Evolutionary conservation across 2,797 vertebrate genomes (phyloP), one percentile per base, ranked within the genome.

Genomic region (Melanotaenia nigrans): DNA sequence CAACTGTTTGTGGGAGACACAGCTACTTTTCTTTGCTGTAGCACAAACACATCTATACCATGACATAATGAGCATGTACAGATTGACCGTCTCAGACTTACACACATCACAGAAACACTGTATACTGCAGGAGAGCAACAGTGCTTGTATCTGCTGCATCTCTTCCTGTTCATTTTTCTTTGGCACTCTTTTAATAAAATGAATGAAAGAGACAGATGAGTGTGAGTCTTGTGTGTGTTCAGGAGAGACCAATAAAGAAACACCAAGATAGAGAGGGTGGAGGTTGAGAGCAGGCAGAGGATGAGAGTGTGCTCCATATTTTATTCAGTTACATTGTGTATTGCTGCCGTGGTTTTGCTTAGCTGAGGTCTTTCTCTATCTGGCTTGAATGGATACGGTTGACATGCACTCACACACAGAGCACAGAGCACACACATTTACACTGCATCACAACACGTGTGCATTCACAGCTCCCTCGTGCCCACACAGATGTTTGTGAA

Each of bases 1-100:
- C 68, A 81, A 42, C 82, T 65, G 75, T 85, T 63, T 84, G 79
- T 87, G 71, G 83, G 78, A 87, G 86, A 80, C 68, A 64, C 60
- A 70, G 30, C 63, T 56, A 20, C 65, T 76, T 84, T 54, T 70
- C 68, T 74, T 25, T 73, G 68, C 36, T 71, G 63, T 69, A 69
- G 67, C 72, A 55, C 67, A 54, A 73, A 67, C 63, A 70, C 58
- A 57, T 64, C 25, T 61, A 64, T 56, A 63, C 38, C 45, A 25
- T 33, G 61, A 66, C 42, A 47, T 28, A 70, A 2, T 47, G 49
- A 76, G 12, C 12, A 42, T 51, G 56, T 65, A 70, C 51, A 72
- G 61, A 57, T 58, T 64, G 28, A 68, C 65, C 77, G 13, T 36
- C 38, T 12, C 25, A 45, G 56, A 68, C 53, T 30, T 47, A 65